Evolutionary conservation across 2,888 invertebrate species (phyloP), one percentile per base, ranked within the genome.

Genomic region (Nymphalis polychloros): DNA sequence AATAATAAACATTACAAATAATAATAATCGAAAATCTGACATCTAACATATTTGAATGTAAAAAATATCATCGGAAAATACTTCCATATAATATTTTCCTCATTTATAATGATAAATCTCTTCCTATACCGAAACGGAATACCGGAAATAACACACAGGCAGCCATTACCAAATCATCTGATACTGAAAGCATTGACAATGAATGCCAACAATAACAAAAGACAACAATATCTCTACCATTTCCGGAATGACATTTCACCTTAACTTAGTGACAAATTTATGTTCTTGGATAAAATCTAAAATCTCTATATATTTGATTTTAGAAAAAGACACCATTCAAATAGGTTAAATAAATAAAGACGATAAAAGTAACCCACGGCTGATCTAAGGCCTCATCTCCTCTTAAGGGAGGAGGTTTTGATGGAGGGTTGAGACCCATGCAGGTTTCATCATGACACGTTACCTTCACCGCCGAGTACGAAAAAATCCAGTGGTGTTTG

Each of bases 141-240:
- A 47, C 23, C 50, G 47, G 48, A 59, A 65, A 27, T 35, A 52
- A 47, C 57, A 65, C 8, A 69, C 27, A 50, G 63, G 60, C 48
- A 69, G 53, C 65, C 64, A 63, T 67, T 69, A 69, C 59, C 60
- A 59, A 17, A 19, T 41, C 52, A 63, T 65, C 57, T 50, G 64
- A 65, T 53, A 63, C 63, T 65, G 64, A 63, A 49, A 61, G 63
- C 65, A 46, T 47, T 49, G 50, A 66, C 68, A 67, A 59, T 57
- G 64, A 67, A 55, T 13, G 31, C 35, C 49, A 48, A 68, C 64
- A 41, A 27, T 68, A 61, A 68, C 67, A 72, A 70, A 67, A 66
- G 70, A 63, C 53, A 59, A 60, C 60, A 68, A 72, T 65, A 60
- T 64, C 60, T 63, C 63, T 60, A 57, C 63, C 59, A 68, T 72